Percentiles rank a stretch among this genome's conserved stretches.
Evolutionary conservation across 2,113 vertebrate species (phyloP).

Genomic region (Microtus ochrogaster): DNA sequence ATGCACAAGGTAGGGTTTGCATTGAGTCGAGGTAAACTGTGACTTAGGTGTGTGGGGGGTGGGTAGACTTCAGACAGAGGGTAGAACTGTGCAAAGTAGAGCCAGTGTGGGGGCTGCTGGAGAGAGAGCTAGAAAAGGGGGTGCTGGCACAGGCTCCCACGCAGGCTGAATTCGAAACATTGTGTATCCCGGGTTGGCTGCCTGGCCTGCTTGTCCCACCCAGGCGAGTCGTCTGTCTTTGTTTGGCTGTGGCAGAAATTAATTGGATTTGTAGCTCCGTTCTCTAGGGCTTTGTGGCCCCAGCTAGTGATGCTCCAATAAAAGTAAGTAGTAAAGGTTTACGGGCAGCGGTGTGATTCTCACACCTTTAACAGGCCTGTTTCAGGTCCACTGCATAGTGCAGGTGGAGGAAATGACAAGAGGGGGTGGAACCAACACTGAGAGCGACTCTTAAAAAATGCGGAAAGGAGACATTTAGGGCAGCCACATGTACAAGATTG

Average conservation of each 20-base stretch:
- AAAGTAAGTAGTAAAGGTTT: background rate
- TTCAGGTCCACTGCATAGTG: background rate
- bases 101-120: rapidly evolving
- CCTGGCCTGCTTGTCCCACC: background rate
- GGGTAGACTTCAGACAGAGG: background rate
- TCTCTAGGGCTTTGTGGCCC: background rate
- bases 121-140: too few relatives aligned
- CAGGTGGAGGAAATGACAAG: background rate
- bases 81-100: background rate
- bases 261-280: background rate
- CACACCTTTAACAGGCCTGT: background rate
- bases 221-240: background rate
- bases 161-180: rapidly evolving
- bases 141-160: too few relatives aligned
- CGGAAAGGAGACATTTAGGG: rapidly evolving
- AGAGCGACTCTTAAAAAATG: background rate
- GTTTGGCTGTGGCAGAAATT: background rate
- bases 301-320: background rate
- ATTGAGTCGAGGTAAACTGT: background rate
- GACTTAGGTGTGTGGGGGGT: background rate
- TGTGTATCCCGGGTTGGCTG: too few relatives aligned
- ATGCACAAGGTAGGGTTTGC: rapidly evolving
- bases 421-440: rapidly evolving
- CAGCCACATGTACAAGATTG: rapidly evolving
- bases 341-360: background rate